Evolutionary conservation across 2,797 vertebrate species (phyloP).

Genomic region (Pteropus rufus): DNA sequence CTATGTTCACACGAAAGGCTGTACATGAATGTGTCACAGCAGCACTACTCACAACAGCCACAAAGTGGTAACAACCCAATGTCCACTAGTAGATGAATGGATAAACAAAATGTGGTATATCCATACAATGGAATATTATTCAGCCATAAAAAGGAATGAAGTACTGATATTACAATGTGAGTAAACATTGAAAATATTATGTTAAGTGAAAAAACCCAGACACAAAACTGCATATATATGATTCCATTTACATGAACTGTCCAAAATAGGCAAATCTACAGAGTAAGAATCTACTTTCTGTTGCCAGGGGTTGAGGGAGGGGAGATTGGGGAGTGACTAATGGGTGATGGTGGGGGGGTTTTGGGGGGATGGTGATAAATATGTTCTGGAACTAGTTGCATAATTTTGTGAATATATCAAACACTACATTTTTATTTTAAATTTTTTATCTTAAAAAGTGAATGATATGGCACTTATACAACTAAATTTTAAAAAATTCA

Average conservation of each 20-base stretch:
- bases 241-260: not conserved
- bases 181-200: conserved; percentile 29
- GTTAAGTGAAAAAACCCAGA: not conserved
- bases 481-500: not conserved
- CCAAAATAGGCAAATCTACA: conserved; percentile 5
- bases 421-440: not conserved
- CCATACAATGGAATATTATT: not conserved
- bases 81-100: not conserved
- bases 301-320: not conserved
- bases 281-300: conserved; percentile 5
- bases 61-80: not conserved
- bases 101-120: not conserved
- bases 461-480: not conserved
- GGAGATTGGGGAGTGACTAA: not conserved
- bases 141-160: not conserved
- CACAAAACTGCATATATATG: not conserved
- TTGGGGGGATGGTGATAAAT: not conserved
- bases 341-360: not conserved
- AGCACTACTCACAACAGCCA: not conserved
- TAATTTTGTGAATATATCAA: not conserved
- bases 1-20: conserved; percentile 1
- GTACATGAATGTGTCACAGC: not conserved
- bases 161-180: not conserved
- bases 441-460: not conserved
- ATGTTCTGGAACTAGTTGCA: not conserved